Evolutionary conservation across 2,797 vertebrate genomes (phyloP), one percentile per base, ranked within the genome.

Genomic region (Rhinoraja longicauda): DNA sequence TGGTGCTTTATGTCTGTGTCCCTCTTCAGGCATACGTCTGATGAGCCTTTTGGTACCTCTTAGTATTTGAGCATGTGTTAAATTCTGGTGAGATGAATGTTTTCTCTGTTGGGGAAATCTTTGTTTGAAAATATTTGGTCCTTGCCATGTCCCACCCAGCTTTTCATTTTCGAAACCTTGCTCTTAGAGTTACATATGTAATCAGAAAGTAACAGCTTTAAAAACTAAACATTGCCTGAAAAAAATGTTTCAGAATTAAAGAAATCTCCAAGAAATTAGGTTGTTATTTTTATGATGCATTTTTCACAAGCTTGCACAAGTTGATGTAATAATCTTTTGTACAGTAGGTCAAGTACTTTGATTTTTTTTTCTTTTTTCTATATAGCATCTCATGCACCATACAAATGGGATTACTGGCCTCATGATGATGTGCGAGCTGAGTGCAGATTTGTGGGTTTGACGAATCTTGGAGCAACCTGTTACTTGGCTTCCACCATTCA

Each of bases 371-470:
- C 26, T 64, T 92, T 62, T 93, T 1, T 88, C 19, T n/a, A 88
- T 32, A 67, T 95, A 98, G 98, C 98, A 93, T 99, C 98, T 93
- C 99, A 99, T 32, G 97, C 98, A 0, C 98, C 99, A 4, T 99
- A 99, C 94, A 99, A 99, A 93, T 99, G 99, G 99, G 99, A 99
- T 95, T 99, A 99, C 94, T 99, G 99, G 99, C 99, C 99, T 1
- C 99, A 99, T 0, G 99, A 99, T 2, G 99, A 99, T 15, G 99
- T 99, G 17, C 97, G 98, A 1, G 98, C 98, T 0, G 99, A 99
- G 93, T 99, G 99, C 93, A 97, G 99, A 90, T 99, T 99, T 91
- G 98, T 99, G 93, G 99, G 99, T 10, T 96, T 99, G 39, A 99
- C 99, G 45, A 99, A 99, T 95, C 97, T 99, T 88, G 99, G 99